Conservation (phyloP, 1,140 invertebrate genomes). For the Lethrus apterus region DNA sequence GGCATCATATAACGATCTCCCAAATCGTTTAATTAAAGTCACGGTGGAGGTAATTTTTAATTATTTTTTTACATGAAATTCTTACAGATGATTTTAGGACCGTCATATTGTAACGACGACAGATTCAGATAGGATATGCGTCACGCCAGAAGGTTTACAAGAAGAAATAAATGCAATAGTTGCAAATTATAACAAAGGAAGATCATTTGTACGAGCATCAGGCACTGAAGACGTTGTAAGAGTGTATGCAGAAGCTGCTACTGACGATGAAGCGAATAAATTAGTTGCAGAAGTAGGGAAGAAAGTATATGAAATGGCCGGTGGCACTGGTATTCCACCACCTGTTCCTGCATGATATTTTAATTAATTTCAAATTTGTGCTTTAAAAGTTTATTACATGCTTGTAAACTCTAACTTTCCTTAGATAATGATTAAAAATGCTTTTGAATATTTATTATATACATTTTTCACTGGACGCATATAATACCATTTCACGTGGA, state of each 20-base stretch:
- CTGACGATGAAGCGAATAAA: slow-evolving; percentile 60
- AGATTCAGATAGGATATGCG: slow-evolving; percentile 76
- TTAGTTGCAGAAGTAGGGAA: slow-evolving; percentile 68
- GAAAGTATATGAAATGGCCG: slow-evolving; percentile 68
- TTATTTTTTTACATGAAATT: neutral
- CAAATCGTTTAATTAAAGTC: slow-evolving; percentile 84
- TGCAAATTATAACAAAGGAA: slow-evolving; percentile 57
- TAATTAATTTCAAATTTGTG: no score
- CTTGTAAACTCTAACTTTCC: no score
- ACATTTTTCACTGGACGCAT: no score
- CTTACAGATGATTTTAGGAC: slow-evolving; percentile 61
- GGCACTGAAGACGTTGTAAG: slow-evolving; percentile 96
- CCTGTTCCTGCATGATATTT: no score
- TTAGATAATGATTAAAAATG: no score
- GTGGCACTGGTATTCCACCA: slow-evolving; percentile 58
- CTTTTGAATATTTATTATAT: no score
- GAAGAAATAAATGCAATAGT: slow-evolving; percentile 68
- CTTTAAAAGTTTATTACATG: no score
- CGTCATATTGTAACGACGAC: slow-evolving; percentile 75
- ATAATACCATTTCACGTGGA: no score
- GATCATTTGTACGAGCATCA: slow-evolving; percentile 90
- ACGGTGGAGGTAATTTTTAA: slow-evolving; percentile 55
- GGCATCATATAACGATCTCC: slow-evolving; percentile 73
- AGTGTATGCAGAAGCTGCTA: slow-evolving; percentile 91
- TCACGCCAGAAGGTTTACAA: slow-evolving; percentile 77